Evolutionary conservation across 2,888 invertebrate genomes (phyloP).

Genomic region (Germaria angustata): DNA sequence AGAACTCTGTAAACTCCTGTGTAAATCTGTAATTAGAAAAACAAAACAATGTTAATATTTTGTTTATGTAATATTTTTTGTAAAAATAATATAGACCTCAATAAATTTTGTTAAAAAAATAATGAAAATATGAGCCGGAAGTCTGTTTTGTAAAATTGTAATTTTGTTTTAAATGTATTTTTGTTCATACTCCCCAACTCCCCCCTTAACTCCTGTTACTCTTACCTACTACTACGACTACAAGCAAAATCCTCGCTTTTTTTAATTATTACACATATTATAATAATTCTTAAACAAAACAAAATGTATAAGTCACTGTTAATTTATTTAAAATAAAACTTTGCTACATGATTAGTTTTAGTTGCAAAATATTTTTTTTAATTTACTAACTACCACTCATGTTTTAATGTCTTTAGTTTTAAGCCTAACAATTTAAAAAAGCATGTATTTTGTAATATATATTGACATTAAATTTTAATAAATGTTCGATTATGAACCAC

Average conservation of each 20-base stretch:
- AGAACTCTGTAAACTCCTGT: constrained; percentile 53
- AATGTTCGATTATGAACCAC: constrained; percentile 1
- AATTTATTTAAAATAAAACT: constrained; percentile 54
- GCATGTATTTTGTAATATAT: constrained; percentile 27
- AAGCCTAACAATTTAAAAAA: constrained; percentile 18
- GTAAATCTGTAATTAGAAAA: constrained; percentile 64
- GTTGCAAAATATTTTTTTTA: constrained; percentile 29
- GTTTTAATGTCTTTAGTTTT: constrained; percentile 55
- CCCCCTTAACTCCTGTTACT: constrained; percentile 42
- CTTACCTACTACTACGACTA: constrained; percentile 30
- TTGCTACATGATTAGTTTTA: constrained; percentile 34
- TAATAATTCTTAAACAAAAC: constrained; percentile 29
- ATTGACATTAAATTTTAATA: constrained; percentile 24
- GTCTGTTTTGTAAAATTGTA: constrained; percentile 64
- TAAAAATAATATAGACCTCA: constrained; percentile 50
- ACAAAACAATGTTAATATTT: constrained; percentile 56
- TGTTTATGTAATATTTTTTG: constrained; percentile 61
- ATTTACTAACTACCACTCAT: constrained; percentile 20
- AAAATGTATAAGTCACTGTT: constrained; percentile 63
- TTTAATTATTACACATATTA: constrained; percentile 39
- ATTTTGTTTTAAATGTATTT: constrained; percentile 47
- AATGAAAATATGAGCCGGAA: constrained; percentile 25
- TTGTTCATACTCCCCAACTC: constrained; percentile 40
- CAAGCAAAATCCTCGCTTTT: constrained; percentile 62
- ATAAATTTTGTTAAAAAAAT: constrained; percentile 44